A percentile compares a stretch with the other conserved stretches of the same genome.
Evolutionary conservation across 2,888 invertebrate species (phyloP).

Genomic region (Philaethria dido): DNA sequence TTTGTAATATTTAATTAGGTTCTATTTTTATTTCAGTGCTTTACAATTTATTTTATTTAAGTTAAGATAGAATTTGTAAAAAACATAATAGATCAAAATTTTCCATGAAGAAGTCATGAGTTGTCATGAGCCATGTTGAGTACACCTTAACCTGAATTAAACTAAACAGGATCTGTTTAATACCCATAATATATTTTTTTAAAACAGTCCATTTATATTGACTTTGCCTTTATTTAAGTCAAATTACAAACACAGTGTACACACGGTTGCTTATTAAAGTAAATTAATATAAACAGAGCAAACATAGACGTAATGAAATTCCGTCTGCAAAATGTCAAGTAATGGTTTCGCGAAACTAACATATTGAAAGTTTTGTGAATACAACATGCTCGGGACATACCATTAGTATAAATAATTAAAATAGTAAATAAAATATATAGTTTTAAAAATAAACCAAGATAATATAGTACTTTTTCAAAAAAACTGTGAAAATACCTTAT

Average conservation of each 20-base stretch:
- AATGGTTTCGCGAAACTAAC: neutral
- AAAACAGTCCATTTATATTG: neutral
- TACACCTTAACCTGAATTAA: too few relatives aligned
- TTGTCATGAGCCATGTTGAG: too few relatives aligned
- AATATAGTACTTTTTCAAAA: too few relatives aligned
- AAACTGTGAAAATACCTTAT: too few relatives aligned
- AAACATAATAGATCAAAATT: too few relatives aligned
- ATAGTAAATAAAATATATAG: neutral
- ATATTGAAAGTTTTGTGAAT: neutral
- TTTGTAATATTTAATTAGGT: too few relatives aligned
- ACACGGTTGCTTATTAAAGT: conserved; percentile 15
- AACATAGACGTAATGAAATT: conserved; percentile 6
- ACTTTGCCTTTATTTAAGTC: neutral
- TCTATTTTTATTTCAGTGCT: too few relatives aligned
- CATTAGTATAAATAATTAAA: neutral
- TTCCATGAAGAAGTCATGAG: too few relatives aligned
- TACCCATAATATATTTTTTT: neutral
- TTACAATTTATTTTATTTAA: too few relatives aligned
- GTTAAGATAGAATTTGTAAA: too few relatives aligned
- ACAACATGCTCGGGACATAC: neutral
- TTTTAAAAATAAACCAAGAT: too few relatives aligned
- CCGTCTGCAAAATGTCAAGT: neutral
- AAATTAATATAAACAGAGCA: conserved; percentile 16
- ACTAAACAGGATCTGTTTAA: too few relatives aligned
- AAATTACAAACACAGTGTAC: neutral